Base-by-base conservation (phyloP, 2,113 vertebrate species). In the Notarius lentiginosus region DNA sequence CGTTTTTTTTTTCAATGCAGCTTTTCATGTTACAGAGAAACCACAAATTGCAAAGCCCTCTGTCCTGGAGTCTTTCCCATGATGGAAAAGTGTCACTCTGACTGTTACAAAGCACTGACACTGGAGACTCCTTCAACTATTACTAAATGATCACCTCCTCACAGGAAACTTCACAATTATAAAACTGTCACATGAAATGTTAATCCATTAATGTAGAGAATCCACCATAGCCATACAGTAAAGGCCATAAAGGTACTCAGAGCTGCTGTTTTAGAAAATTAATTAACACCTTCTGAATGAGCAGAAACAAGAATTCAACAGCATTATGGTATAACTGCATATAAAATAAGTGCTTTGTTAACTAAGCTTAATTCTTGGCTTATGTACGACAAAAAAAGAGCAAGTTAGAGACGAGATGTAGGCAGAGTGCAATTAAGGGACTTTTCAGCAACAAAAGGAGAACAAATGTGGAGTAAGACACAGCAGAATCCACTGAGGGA, bases 391-490 rank as follows among this genome's bases (percentile, higher is more conserved):
- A 58, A 66, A 84, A 65, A 41, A 63, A 79, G 63, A 72, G 30
- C 7, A 61, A 87, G 7, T 49, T 41, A 66, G 53, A 84, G 76
- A 60, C 72, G 88, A 92, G 90, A 92, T 90, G 88, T 90, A 88
- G 90, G 85, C 87, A 83, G 89, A 89, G 89, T 90, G 90, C 91
- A 93, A 95, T 94, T 94, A 94, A 89, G 88, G 72, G 90, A 93
- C 91, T 92, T 93, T 91, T 89, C 90, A 84, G 72, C 51, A 90
- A 92, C 90, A 91, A 81, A 91, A 92, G 84, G 87, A 90, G 89
- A 91, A 92, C 93, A 94, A 94, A 93, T 91, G 90, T 84, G 89
- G 87, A 92, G 90, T 92, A 92, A 94, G 92, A 34, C 79, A 90
- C 88, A 90, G 91, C 92, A 89, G 91, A 93, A 91, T 92, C 91